Percentiles rank a stretch among this genome's conserved stretches.
These are phyloP conservation scores for Acipenser oxyrinchus DNA, from an alignment of 2,797 vertebrate genomes.

Conservation along the genomic window DNA sequence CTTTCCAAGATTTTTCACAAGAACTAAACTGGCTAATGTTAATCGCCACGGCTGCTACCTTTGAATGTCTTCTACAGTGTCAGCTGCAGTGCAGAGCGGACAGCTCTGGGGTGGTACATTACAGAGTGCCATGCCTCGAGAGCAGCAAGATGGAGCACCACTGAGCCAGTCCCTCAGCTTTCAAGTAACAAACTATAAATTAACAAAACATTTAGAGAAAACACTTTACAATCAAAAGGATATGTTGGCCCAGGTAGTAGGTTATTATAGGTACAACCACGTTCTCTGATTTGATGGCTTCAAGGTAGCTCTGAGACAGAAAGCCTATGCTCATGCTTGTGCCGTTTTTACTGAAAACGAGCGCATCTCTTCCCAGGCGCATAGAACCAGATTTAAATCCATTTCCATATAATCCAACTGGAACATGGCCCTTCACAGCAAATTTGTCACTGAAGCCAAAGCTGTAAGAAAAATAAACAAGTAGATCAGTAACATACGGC, in stretches of 20 bases:
- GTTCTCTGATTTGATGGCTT: conserved; percentile 62
- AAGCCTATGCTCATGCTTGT: conserved; percentile 72
- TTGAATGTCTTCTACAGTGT: no score
- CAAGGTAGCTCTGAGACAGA: conserved; percentile 84
- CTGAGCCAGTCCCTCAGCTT: no score
- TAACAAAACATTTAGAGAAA: background rate
- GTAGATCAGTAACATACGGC: no score
- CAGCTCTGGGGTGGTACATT: no score
- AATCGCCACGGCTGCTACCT: no score
- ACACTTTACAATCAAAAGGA: conserved; percentile 56
- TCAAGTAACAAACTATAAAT: background rate
- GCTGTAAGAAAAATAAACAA: conserved; percentile 45
- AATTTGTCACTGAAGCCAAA: conserved; percentile 93
- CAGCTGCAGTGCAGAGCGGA: no score
- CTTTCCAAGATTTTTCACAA: no score
- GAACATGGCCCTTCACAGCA: conserved; percentile 60
- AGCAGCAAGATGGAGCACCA: no score
- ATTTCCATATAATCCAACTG: conserved; percentile 89
- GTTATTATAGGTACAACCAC: conserved; percentile 79
- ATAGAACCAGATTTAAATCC: conserved; percentile 97
- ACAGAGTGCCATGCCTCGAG: no score
- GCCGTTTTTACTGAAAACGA: conserved; percentile 83
- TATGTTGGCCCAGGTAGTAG: conserved; percentile 65
- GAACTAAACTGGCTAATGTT: no score
- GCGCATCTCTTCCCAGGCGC: conserved; percentile 84